Evolutionary conservation across 2,888 invertebrate species (phyloP).

Genomic region (Leucophora obtusa): DNA sequence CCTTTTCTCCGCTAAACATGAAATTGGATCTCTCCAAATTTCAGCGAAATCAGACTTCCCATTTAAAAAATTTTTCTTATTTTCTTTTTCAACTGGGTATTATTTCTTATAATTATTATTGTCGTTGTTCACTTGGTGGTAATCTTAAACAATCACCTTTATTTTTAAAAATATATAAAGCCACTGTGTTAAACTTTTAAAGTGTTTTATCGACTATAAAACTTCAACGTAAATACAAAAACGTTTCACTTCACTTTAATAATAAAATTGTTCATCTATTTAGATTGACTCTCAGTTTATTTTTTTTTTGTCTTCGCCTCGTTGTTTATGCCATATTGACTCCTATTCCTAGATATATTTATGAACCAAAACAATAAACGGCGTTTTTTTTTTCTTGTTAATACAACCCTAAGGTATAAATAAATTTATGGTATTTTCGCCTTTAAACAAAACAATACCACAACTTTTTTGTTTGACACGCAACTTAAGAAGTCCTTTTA

Average conservation of each 20-base stretch:
- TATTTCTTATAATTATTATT: not conserved
- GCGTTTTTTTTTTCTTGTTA: not conserved
- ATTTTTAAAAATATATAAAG: slow-evolving; percentile 13
- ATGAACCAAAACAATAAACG: slow-evolving; percentile 8
- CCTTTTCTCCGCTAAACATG: too few relatives aligned
- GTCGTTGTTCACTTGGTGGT: not conserved
- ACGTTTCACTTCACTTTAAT: slow-evolving; percentile 16
- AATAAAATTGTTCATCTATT: slow-evolving; percentile 30
- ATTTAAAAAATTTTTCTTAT: too few relatives aligned
- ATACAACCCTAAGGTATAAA: not conserved
- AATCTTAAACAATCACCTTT: slow-evolving; percentile 6
- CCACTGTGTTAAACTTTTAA: slow-evolving; percentile 10
- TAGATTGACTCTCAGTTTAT: slow-evolving; percentile 1
- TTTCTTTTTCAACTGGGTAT: not conserved
- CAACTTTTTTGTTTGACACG: slow-evolving; percentile 48
- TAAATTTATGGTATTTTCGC: not conserved
- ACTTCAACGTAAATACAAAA: not conserved
- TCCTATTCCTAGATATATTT: not conserved
- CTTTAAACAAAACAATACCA: slow-evolving; percentile 26
- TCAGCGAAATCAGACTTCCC: too few relatives aligned
- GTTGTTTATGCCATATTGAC: not conserved
- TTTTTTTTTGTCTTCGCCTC: not conserved
- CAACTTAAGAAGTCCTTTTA: slow-evolving; percentile 53
- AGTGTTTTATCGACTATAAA: not conserved
- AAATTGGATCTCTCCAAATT: too few relatives aligned